Base-by-base conservation (phyloP, 1,140 invertebrate genomes). In the Hermatobates lingyangjiaoensis region DNA sequence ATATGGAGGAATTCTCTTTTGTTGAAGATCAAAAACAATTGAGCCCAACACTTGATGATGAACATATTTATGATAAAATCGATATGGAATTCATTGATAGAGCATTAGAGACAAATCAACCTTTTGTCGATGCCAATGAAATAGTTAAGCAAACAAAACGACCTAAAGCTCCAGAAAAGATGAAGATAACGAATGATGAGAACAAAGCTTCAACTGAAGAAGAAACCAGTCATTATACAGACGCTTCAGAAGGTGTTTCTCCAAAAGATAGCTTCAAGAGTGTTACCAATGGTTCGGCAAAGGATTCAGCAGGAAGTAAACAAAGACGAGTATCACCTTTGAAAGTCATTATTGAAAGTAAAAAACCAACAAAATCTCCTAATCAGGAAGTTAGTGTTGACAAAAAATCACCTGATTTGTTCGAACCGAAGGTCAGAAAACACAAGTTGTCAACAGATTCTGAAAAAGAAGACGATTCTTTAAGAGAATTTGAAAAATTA, bases 1-100 rank as follows among this genome's bases (percentile, higher is more conserved):
- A 86, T 56, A 68, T 89, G 38, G 86, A 89, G 63, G 85, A 88
- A 61, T 78, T 87, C 45, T 85, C 81, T 12, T 75, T 75, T 12
- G 75, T 84, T 47, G 80, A 79, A 34, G 79, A 80, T 10, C 50
- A 52, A 20, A 45, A 40, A 2, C 47, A 48, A 10, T 53, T 45
- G 12, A 51, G 53, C 34, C 40, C 52, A 24, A 65, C 68, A 3
- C 62, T 64, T 5, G 62, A 61, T 30, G 66, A 64, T 20, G 66
- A 70, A 64, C 54, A 62, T 18, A 59, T 58, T 14, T 62, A 58
- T 4, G 63, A 67, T 40, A 63, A 63, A 54, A 54, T 66, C 7
- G 63, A 63, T 55, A 60, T 62, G n/a, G 65, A 66, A 57, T 61
- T 67, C 58, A 14, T 63, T 39, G 63, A 59, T 56, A 57, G 57